Evolutionary conservation across 30 jellyfish, hydroid and myxozoan genomes (phyloP).

Genomic region (Turritopsis dohrnii): DNA sequence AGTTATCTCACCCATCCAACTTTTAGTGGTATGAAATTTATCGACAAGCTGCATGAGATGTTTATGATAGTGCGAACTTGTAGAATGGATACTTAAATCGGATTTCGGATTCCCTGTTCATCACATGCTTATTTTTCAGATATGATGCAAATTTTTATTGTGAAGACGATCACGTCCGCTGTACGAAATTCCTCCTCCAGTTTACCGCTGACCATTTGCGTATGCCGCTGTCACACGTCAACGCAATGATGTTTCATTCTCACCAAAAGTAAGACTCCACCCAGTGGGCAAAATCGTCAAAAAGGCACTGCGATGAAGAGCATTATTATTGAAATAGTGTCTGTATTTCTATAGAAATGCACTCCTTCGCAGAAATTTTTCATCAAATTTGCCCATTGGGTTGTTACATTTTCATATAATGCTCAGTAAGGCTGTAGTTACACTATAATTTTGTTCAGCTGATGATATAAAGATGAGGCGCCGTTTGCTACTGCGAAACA

Average conservation of each 20-base stretch:
- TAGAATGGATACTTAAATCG: too few relatives aligned
- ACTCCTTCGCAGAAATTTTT: background rate
- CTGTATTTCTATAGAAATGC: too few relatives aligned
- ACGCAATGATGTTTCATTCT: conserved; percentile 21
- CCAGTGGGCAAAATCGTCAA: too few relatives aligned
- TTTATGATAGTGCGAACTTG: too few relatives aligned
- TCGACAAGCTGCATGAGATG: too few relatives aligned
- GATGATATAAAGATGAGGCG: too few relatives aligned
- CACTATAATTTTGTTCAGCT: background rate
- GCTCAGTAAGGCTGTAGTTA: conserved; percentile 17
- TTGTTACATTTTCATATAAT: too few relatives aligned
- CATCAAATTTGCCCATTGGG: background rate
- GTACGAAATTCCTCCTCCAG: conserved; percentile 12
- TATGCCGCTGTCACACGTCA: conserved; percentile 22
- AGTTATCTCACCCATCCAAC: too few relatives aligned
- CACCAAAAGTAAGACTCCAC: conserved; percentile 30
- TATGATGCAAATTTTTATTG: conserved; percentile 3
- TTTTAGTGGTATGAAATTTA: too few relatives aligned
- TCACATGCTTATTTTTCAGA: background rate
- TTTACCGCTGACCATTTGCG: conserved; percentile 22
- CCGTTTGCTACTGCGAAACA: too few relatives aligned
- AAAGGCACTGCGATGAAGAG: too few relatives aligned
- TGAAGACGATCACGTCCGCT: conserved; percentile 17
- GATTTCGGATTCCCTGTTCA: background rate
- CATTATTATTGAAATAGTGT: too few relatives aligned